These are phyloP conservation scores for Lycophotia porphyrea DNA, from an alignment of 2,888 invertebrate species.

Conservation along the genomic window DNA sequence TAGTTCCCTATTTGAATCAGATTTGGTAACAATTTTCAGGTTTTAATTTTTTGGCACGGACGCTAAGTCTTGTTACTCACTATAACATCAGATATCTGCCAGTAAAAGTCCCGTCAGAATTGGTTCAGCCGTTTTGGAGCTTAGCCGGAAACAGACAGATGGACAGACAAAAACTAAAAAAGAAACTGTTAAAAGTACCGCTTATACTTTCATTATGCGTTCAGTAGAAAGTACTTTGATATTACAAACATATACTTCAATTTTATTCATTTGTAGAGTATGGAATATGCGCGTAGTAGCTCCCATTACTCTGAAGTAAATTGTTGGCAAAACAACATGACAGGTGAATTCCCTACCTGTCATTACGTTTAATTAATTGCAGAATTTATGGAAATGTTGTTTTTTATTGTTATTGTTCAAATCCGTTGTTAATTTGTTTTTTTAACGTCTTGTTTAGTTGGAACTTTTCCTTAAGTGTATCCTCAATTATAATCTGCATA, in stretches of 20 bases:
- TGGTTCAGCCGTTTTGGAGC: not conserved
- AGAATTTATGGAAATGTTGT: not conserved
- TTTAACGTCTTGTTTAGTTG: not conserved
- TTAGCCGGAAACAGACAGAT: too few relatives aligned
- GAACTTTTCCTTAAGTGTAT: not conserved
- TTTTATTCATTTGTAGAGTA: not conserved
- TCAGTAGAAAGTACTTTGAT: too few relatives aligned
- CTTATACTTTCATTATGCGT: too few relatives aligned
- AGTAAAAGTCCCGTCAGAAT: not conserved
- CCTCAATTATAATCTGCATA: not conserved
- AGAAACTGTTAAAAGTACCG: too few relatives aligned
- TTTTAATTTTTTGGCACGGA: too few relatives aligned
- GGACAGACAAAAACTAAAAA: not conserved
- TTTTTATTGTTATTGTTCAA: not conserved
- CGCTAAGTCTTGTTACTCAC: too few relatives aligned
- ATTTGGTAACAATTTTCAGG: too few relatives aligned
- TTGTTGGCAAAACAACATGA: conserved; percentile 4
- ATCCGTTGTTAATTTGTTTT: not conserved
- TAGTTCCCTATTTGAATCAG: too few relatives aligned
- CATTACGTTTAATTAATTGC: not conserved
- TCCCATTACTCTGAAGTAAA: not conserved
- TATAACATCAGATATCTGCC: too few relatives aligned
- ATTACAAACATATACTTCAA: not conserved
- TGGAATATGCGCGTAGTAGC: not conserved
- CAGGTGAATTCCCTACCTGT: not conserved